phyloP scores from a whole-genome alignment of 2,113 vertebrate genomes.

The Grallaria varia region DNA sequence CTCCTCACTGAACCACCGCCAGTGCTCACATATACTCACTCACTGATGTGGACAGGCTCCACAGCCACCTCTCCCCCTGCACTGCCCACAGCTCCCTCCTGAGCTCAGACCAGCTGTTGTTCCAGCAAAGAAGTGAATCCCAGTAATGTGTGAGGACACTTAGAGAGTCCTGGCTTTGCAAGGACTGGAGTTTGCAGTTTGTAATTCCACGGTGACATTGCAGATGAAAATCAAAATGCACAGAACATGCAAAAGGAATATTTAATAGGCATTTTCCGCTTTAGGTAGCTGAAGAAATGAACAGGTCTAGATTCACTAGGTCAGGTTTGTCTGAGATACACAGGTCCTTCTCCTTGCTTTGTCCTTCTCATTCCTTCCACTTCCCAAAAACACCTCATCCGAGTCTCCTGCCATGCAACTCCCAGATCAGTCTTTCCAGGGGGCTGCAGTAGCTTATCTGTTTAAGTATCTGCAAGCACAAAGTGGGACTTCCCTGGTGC shows the following conservation, averaged over 20 bases:
- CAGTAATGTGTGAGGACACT: not conserved
- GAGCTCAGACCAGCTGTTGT: not conserved
- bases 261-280: not conserved
- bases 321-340: not conserved
- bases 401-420: not conserved
- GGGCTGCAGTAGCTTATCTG: not conserved
- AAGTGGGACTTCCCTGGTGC: not conserved
- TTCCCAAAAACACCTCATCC: not conserved
- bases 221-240: not conserved
- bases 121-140: not conserved
- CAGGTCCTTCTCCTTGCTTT: not conserved
- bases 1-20: not conserved
- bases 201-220: not conserved
- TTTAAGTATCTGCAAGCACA: not conserved
- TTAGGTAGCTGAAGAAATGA: not conserved
- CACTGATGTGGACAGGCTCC: not conserved
- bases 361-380: not conserved
- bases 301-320: not conserved
- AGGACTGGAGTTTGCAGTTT: not conserved
- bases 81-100: not conserved
- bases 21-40: not conserved
- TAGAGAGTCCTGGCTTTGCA: not conserved
- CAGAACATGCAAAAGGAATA: not conserved
- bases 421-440: not conserved
- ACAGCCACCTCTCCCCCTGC: not conserved